Evolutionary conservation across 2,113 vertebrate genomes (phyloP), one percentile per base, ranked within the genome.

Genomic region (Herpetotheres cachinnans): DNA sequence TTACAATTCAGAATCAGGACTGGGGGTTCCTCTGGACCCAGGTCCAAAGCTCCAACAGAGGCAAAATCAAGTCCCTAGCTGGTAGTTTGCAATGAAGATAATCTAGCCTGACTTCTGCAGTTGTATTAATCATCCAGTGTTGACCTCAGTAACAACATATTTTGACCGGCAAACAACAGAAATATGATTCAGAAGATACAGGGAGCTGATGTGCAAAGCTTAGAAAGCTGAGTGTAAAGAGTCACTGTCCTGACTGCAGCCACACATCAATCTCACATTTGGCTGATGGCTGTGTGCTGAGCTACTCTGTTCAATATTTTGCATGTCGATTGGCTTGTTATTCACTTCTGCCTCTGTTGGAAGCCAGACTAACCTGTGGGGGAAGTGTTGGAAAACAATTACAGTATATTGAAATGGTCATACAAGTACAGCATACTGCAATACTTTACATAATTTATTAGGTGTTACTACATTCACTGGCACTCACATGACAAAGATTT

Each of bases 311-410:
- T 93, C 96, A 93, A 69, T 85, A 96, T 93, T 96, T 93, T 90
- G 94, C 90, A 96, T 95, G 91, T 83, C 96, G 97, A 97, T 96
- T 94, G 95, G 92, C 86, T 97, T 97, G 95, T 97, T 95, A 97
- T 87, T 97, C 96, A 92, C 96, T 98, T 95, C 85, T 96, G 86
- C 78, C 95, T 94, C 96, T 88, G 95, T 14, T 97, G 96, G 96
- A 97, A 97, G 95, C 83, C 96, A 94, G 95, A 74, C 88, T 92
- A 95, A 97, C 95, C 96, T 93, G 96, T 95, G 83, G 81, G 97
- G 93, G 94, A 93, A 97, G 91, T 49, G 81, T 20, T 87, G 81
- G 93, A 94, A 96, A 97, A 97, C 97, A 97, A 97, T 95, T 94
- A 92, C 72, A 14, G 63, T 77, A 40, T 78, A 88, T 54, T 82